phyloP scores from a whole-genome alignment of 2,888 invertebrate species.

The Drosophila lutescens region DNA sequence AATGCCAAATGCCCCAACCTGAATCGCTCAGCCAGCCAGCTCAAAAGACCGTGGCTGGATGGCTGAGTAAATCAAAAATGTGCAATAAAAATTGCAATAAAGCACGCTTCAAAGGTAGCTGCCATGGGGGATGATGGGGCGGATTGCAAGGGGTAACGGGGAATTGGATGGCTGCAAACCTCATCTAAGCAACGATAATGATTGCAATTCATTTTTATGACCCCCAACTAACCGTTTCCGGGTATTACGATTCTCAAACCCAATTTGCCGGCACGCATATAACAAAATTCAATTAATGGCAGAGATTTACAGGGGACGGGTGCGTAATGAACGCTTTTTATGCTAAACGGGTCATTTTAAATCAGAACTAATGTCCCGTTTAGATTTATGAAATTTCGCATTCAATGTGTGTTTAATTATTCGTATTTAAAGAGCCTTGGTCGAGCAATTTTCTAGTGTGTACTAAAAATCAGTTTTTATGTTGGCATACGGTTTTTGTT shows the following conservation, averaged over 20 bases:
- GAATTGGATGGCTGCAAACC: constrained; percentile 38
- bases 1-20: constrained; percentile 25
- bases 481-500: no score
- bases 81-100: constrained; percentile 69
- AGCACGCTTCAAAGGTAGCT: constrained; percentile 51
- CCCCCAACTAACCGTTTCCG: constrained; percentile 63
- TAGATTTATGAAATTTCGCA: constrained; percentile 7
- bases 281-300: constrained; percentile 33
- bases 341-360: constrained; percentile 16
- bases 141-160: not conserved
- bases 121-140: not conserved
- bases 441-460: no score
- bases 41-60: constrained; percentile 23
- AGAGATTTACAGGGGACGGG: constrained; percentile 12
- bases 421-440: not conserved
- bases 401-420: not conserved
- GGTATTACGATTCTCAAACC: constrained; percentile 59
- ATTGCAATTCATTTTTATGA: constrained; percentile 78
- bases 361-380: constrained; percentile 4
- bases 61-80: constrained; percentile 69
- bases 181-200: constrained; percentile 79
- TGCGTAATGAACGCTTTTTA: constrained; percentile 10
- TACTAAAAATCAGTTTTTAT: no score
- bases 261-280: constrained; percentile 69
- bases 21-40: constrained; percentile 20